Evolutionary conservation across 2,888 invertebrate species (phyloP).

Genomic region (Chouioia cunea): DNA sequence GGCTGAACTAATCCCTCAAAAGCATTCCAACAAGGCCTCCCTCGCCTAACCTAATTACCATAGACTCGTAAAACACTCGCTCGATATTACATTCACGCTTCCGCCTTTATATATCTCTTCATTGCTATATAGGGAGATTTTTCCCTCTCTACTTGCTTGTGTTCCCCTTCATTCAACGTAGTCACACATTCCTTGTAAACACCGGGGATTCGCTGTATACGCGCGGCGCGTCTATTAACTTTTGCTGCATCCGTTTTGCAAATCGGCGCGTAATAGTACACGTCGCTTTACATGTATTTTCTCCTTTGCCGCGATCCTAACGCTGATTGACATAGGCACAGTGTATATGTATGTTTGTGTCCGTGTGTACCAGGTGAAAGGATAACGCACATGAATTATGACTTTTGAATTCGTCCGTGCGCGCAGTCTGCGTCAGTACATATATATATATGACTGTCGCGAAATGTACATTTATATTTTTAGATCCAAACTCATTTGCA

Average conservation of each 20-base stretch:
- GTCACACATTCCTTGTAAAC: constrained; percentile 18
- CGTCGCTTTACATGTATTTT: too few species aligned
- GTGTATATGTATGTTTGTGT: too few species aligned
- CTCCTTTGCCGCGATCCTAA: too few species aligned
- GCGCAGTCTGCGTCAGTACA: too few species aligned
- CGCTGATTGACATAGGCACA: too few species aligned
- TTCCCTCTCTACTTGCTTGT: constrained; percentile 2
- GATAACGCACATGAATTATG: too few species aligned
- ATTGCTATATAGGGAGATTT: constrained; percentile 33
- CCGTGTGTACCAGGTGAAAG: too few species aligned
- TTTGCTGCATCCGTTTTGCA: neutral
- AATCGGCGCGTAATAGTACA: neutral
- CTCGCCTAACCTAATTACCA: constrained; percentile 18
- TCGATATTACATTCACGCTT: constrained; percentile 20
- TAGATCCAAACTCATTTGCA: too few species aligned
- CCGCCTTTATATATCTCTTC: constrained; percentile 35
- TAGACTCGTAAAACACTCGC: constrained; percentile 18
- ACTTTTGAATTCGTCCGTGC: too few species aligned
- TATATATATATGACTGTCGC: too few species aligned
- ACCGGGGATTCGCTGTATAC: constrained; percentile 16
- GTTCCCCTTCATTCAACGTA: constrained; percentile 26
- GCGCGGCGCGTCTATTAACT: constrained; percentile 20
- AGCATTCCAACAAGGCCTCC: neutral
- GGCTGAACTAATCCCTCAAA: constrained; percentile 7
- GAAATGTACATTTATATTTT: too few species aligned